These are phyloP conservation scores for Tadarida brasiliensis DNA, from an alignment of 2,797 vertebrate species.

Conservation along the genomic window DNA sequence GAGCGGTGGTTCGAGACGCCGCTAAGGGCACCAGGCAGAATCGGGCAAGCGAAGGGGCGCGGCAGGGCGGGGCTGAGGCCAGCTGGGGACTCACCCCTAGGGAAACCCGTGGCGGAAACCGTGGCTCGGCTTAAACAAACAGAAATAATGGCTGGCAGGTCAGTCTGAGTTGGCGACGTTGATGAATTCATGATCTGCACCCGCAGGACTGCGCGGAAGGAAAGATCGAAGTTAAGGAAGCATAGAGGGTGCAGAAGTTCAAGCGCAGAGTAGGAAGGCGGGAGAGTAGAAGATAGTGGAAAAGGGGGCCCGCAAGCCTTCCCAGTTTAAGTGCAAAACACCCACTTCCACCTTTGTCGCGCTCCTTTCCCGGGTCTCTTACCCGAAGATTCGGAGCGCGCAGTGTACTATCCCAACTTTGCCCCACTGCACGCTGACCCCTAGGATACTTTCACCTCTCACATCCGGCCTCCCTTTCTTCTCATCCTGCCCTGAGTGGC, in stretches of 20 bases:
- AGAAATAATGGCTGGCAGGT: background rate
- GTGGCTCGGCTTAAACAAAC: conserved; percentile 22
- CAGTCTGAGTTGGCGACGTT: background rate
- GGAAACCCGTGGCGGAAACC: background rate
- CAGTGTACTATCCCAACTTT: background rate
- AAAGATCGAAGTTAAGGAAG: background rate
- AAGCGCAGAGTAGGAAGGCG: background rate
- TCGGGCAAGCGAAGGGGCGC: background rate
- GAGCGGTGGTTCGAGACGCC: background rate
- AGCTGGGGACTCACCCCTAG: background rate
- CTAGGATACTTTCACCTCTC: background rate
- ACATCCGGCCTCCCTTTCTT: background rate
- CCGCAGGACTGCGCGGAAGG: background rate
- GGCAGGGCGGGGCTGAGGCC: background rate
- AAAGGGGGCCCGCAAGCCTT: background rate
- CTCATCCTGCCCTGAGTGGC: conserved; percentile 32
- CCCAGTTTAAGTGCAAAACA: background rate
- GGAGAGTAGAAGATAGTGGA: background rate
- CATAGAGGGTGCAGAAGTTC: background rate
- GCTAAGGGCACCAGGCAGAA: background rate
- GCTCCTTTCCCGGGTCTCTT: background rate
- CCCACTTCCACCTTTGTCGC: background rate
- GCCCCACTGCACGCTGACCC: background rate
- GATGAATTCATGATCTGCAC: background rate
- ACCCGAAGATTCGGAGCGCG: background rate